Evolutionary conservation across 2,888 invertebrate species (phyloP), one percentile per base, ranked within the genome.

Genomic region (Drepana falcataria): DNA sequence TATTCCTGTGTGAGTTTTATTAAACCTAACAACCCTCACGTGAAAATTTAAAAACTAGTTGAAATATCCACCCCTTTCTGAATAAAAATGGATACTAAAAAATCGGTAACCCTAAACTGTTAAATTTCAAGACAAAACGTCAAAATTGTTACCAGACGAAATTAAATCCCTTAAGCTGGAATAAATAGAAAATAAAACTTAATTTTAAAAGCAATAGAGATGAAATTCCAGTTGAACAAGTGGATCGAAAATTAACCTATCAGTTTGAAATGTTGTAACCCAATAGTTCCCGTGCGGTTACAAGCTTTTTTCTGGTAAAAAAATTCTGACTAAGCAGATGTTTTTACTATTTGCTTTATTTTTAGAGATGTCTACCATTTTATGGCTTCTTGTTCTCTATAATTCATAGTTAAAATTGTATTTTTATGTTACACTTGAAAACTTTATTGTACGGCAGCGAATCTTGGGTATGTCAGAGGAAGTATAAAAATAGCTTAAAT

Each of bases 251-350:
- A 81, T 80, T 73, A 77, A 83, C 74, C 71, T 76, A 79, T 79
- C 76, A 73, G 67, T 70, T 74, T 76, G 55, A 63, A 73, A 71
- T 63, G 63, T 60, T 76, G 87, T 71, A 83, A 87, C 69, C 54
- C 59, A 76, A 87, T 82, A 81, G 77, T 73, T 73, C 59, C 63
- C 59, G 68, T 75, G 75, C 58, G 69, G 72, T 71, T 71, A 64
- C 49, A 61, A 62, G 60, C 51, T 64, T 72, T 77, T 78, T 81
- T 72, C 57, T 63, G 57, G 60, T 57, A 60, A 68, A 65, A 69
- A 73, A 67, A 59, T 64, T 66, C 59, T 57, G 68, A 71, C 59
- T 57, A 68, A 71, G 66, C 71, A 72, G 61, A 73, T 79, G 75
- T 64, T 63, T 64, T 65, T 58, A 64, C 57, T 58, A 59, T 60